Evolutionary conservation across 2,888 invertebrate genomes (phyloP).

Genomic region (Ornithoptera priamus): DNA sequence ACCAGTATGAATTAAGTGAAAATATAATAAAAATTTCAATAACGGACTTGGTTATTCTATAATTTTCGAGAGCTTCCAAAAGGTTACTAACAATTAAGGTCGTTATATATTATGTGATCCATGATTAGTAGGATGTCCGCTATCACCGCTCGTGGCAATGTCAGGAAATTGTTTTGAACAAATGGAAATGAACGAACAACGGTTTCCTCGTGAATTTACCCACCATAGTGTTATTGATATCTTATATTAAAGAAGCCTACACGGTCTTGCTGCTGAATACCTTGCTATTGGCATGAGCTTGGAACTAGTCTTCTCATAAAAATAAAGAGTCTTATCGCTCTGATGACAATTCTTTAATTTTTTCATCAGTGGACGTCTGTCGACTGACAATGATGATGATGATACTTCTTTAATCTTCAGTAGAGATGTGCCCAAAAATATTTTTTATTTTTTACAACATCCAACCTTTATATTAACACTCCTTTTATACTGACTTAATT

Average conservation of each 20-base stretch:
- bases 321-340: not conserved
- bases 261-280: not conserved
- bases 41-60: not conserved
- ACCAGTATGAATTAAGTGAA: not conserved
- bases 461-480: no score
- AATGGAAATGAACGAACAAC: slow-evolving; percentile 37
- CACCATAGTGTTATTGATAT: not conserved
- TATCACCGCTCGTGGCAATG: slow-evolving; percentile 62
- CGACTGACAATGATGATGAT: no score
- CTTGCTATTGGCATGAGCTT: not conserved
- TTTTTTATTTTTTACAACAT: no score
- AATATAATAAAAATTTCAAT: not conserved
- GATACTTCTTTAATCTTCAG: no score
- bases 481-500: no score
- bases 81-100: slow-evolving; percentile 52
- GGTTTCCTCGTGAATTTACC: not conserved
- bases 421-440: no score
- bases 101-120: slow-evolving; percentile 47
- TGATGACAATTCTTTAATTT: no score
- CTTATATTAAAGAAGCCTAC: not conserved
- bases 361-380: no score
- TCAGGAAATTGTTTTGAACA: slow-evolving; percentile 59
- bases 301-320: not conserved
- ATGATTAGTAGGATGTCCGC: slow-evolving; percentile 61
- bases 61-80: slow-evolving; percentile 21